These are phyloP conservation scores for Lophotis ruficrista DNA, from an alignment of 2,113 vertebrate species.

Conservation along the genomic window DNA sequence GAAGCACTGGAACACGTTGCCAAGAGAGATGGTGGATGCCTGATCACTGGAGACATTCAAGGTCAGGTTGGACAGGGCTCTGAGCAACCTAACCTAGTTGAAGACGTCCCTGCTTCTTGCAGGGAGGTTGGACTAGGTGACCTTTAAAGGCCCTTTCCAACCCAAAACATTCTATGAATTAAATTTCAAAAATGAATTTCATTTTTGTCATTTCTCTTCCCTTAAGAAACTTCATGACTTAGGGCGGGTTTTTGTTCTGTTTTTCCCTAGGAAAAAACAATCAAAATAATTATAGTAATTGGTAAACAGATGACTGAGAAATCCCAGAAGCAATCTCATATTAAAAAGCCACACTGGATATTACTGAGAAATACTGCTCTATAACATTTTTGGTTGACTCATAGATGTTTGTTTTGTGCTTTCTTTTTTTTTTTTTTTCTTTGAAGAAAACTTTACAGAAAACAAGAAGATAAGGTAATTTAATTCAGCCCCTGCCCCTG, in stretches of 20 bases:
- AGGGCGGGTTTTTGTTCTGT: not conserved
- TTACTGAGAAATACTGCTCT: not conserved
- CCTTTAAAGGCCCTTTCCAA: too few relatives aligned
- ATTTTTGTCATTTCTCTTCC: conserved; percentile 31
- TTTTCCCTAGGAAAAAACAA: not conserved
- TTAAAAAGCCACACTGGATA: conserved; percentile 11
- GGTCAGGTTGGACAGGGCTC: too few relatives aligned
- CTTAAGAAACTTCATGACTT: not conserved
- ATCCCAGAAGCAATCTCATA: not conserved
- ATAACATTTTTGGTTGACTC: not conserved
- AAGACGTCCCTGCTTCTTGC: too few relatives aligned
- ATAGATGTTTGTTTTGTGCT: not conserved
- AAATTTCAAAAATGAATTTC: conserved; percentile 7
- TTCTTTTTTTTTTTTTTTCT: not conserved
- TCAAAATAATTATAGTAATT: conserved; percentile 10
- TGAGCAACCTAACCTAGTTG: too few relatives aligned
- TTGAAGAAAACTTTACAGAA: not conserved
- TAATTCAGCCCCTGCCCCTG: not conserved
- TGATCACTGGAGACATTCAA: too few relatives aligned
- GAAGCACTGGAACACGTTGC: too few relatives aligned
- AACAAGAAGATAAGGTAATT: not conserved
- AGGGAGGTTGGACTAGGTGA: too few relatives aligned
- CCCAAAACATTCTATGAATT: not conserved
- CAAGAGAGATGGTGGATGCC: too few relatives aligned
- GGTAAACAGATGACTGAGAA: conserved; percentile 40